Evolutionary conservation across 2,113 vertebrate species (phyloP).

Genomic region (Ondatra zibethicus): DNA sequence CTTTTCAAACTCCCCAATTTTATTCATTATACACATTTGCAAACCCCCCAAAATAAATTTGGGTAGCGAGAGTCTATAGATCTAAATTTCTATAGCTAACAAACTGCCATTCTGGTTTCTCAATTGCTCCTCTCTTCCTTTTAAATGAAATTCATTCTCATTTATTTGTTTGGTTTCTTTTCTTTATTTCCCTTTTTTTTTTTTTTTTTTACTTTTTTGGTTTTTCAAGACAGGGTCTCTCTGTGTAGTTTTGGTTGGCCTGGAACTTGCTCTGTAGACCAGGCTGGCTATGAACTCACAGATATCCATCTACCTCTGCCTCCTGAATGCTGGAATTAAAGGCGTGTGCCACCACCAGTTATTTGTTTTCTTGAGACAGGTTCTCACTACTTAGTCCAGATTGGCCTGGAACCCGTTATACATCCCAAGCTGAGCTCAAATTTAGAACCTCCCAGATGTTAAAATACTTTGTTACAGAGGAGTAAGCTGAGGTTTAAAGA

Average conservation of each 20-base stretch:
- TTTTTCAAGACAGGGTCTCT: too few species aligned
- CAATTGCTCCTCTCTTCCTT: neutral
- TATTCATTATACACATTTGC: neutral
- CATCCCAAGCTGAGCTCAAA: neutral
- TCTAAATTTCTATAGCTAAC: neutral
- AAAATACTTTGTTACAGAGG: neutral
- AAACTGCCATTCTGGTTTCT: constrained; percentile 12
- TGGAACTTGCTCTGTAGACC: too few species aligned
- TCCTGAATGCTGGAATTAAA: too few species aligned
- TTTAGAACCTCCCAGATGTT: neutral
- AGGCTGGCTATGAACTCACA: too few species aligned
- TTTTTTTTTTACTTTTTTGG: too few species aligned
- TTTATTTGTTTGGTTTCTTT: neutral
- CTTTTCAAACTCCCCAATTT: constrained; percentile 33
- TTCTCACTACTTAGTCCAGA: neutral
- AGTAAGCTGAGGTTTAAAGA: neutral
- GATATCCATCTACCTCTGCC: neutral
- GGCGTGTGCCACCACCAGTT: too few species aligned
- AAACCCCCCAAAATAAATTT: neutral
- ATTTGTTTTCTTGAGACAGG: neutral
- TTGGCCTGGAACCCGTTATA: neutral
- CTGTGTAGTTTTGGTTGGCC: too few species aligned
- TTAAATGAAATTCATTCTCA: neutral
- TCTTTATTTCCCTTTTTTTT: too few species aligned
- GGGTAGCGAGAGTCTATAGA: neutral